Evolutionary conservation across 2,113 vertebrate genomes (phyloP), one percentile per base, ranked within the genome.

Genomic region (Leptodactylus fuscus): DNA sequence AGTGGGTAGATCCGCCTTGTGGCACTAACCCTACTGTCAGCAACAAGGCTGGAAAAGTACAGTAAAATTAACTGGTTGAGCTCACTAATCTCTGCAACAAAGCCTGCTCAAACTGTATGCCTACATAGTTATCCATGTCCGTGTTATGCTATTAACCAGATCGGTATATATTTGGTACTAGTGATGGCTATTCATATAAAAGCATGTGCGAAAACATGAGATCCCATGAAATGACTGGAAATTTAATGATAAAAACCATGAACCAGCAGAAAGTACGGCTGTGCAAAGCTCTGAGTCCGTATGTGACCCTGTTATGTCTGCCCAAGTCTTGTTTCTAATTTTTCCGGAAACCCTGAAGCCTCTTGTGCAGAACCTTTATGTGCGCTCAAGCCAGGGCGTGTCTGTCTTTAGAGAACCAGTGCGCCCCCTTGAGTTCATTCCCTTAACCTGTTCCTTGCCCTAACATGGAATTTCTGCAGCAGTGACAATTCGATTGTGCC

Each of bases 221-320:
- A 73, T 29, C 18, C 27, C 20, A 73, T 20, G 4, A 15, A 48
- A 74, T 74, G 22, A 51, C 29, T 77, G 48, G 32, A 24, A 38
- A 58, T 58, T 51, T 78, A 36, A 55, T 15, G 6, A 67, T 34
- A 32, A 79, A n/a, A 60, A 91, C 89, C 90, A 92, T 88, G 90
- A 92, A 75, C 94, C 94, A 95, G 94, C 94, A 95, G 94, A 94
- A 78, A 93, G 91, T 93, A 94, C 93, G 88, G 94, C 94, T 95
- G 94, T 94, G 94, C 94, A 95, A 95, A 95, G 94, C 94, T 95
- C 90, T 84, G 89, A 88, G 92, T 87, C 87, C 91, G 90, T 92
- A 89, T 91, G 91, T 94, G 91, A 90, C 90, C 91, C 91, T 91
- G 85, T 93, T 88, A 87, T 87, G 90, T 93, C 89, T 91, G 93